Evolutionary conservation across 2,113 vertebrate species (phyloP), one percentile per base, ranked within the genome.

Genomic region (Sander vitreus): DNA sequence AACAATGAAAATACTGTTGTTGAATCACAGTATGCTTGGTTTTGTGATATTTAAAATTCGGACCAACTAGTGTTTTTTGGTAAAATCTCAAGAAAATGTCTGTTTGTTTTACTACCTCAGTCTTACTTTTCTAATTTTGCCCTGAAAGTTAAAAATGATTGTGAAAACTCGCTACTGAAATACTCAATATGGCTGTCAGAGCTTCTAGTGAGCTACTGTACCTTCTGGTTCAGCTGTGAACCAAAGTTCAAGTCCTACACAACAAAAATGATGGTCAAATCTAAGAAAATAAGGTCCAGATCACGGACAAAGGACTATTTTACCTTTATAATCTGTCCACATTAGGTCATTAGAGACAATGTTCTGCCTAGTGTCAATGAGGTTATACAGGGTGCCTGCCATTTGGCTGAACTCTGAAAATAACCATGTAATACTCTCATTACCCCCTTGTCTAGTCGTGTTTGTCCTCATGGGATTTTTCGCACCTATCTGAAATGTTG

Each of bases 401-500:
- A 39, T 76, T 85, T 90, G 86, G 80, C 85, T 89, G 85, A 82
- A 91, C 84, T 63, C 81, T 66, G 48, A 57, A 77, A 19, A 64
- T 57, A 53, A 73, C 67, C 81, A 50, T 78, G 76, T 73, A 69
- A 21, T 2, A 65, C 27, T 69, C 66, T 39, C 58, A 8, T 58
- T 73, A 73, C 58, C 75, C 27, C 11, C 71, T 73, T 43, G 27
- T 57, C 72, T 45, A n/a, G 30, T 78, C 69, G 82, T 68, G 76
- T 87, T 88, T 73, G 76, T 85, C 85, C 90, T 88, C 72, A 39
- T 75, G 73, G 66, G 84, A 88, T 84, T 85, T 89, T 71, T 89
- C 81, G 15, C 91, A 90, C 77, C 3, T 89, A 83, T 84, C 85
- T 85, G 88, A 91, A 79, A 91, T 71, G 83, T 81, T 88, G 85